A percentile compares a stretch with the other conserved stretches of the same genome.
These are phyloP conservation scores for Timema cristinae DNA, from an alignment of 2,888 invertebrate genomes.

Conservation along the genomic window DNA sequence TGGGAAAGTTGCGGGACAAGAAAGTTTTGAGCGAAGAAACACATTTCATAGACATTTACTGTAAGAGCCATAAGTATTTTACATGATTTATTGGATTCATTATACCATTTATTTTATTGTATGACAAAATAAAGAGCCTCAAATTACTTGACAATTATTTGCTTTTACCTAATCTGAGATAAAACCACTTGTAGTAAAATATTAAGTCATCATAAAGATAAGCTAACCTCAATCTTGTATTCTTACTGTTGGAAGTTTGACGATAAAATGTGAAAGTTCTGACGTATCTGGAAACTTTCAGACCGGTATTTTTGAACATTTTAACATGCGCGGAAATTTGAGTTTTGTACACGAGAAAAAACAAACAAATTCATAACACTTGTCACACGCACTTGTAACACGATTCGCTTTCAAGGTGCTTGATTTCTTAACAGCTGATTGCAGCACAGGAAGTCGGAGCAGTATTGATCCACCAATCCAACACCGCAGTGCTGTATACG, in stretches of 20 bases:
- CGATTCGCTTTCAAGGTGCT: constrained; percentile 4
- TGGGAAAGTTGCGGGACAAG: no score
- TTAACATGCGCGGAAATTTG: not conserved
- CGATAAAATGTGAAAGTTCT: constrained; percentile 19
- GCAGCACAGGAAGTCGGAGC: constrained; percentile 29
- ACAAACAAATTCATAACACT: not conserved
- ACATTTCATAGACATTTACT: no score
- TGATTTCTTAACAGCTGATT: constrained; percentile 27
- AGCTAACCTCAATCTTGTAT: constrained; percentile 28
- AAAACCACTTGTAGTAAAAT: constrained; percentile 1
- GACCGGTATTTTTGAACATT: constrained; percentile 24
- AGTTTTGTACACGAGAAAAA: no score
- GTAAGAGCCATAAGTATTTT: no score
- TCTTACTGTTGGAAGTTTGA: constrained; percentile 21
- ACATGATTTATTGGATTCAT: no score
- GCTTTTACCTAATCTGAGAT: not conserved
- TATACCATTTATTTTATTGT: no score
- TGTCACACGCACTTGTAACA: constrained; percentile 2
- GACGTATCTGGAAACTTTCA: constrained; percentile 20
- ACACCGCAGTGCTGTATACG: constrained; percentile 23
- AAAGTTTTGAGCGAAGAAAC: no score
- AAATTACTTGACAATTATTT: no score
- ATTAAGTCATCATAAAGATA: no score
- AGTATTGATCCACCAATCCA: constrained; percentile 25
- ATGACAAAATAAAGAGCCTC: no score